Conservation (phyloP, 1,140 invertebrate species). For the Saxidomus purpurata region DNA sequence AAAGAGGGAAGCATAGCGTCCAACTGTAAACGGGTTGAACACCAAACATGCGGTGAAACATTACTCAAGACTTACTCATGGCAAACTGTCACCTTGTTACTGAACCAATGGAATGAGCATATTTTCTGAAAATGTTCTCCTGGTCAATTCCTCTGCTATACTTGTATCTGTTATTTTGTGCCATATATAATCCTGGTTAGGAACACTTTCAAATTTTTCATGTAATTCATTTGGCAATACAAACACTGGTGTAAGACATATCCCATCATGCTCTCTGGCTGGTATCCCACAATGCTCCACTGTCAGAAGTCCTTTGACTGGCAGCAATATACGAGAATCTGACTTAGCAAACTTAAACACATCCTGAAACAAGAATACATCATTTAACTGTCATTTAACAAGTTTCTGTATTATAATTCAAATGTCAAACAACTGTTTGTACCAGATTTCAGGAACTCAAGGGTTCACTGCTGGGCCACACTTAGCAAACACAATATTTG, state of each 20-base stretch:
- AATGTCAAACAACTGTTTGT: too few species aligned
- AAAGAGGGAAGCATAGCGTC: too few species aligned
- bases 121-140: slow-evolving; percentile 14
- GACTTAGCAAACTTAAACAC: not conserved
- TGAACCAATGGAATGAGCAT: slow-evolving; percentile 22
- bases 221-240: slow-evolving; percentile 26
- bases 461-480: too few species aligned
- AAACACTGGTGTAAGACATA: slow-evolving; percentile 52
- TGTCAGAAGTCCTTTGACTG: slow-evolving; percentile 18
- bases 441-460: too few species aligned
- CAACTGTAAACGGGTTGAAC: too few species aligned
- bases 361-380: slow-evolving; percentile 29
- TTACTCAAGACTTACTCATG: not conserved
- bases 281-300: slow-evolving; percentile 67
- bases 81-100: not conserved
- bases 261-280: slow-evolving; percentile 58
- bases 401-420: too few species aligned
- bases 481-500: too few species aligned
- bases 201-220: not conserved
- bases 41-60: too few species aligned
- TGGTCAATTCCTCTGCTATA: not conserved
- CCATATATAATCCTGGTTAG: slow-evolving; percentile 32
- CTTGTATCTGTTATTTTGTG: slow-evolving; percentile 7
- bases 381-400: too few species aligned
- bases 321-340: not conserved